Evolutionary conservation across 2,888 invertebrate genomes (phyloP), one percentile per base, ranked within the genome.

Genomic region (Aspidiotus destructor): DNA sequence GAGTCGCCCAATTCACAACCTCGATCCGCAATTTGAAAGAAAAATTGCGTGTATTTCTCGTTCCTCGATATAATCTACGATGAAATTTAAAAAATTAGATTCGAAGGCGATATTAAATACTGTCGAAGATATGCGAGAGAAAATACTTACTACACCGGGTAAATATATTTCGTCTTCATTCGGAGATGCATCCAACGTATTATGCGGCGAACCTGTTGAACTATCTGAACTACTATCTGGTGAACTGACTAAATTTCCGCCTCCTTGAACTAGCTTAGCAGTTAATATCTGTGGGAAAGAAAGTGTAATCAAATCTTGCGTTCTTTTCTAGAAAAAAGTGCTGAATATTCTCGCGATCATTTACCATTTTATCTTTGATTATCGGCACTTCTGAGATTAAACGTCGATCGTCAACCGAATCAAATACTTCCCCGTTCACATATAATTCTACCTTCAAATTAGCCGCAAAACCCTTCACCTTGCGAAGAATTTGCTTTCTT

Each of bases 171-270:
- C 97, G 0, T 90, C 89, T 75, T 93, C 92, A 74, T 87, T 87
- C 60, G 87, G 85, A 71, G 87, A 85, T 28, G 41, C 69, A 76
- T 89, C 89, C 74, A 88, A 89, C 0, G 88, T 86, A 76, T 90
- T 84, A 72, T 92, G 92, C 2, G 94, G 94, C 0, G 94, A 94
- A 3, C 92, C 91, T 3, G 92, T 90, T 69, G 94, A 94, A 73
- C 94, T 94, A 77, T 96, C 96, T 69, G 93, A 93, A 75, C 92
- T 93, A 69, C 93, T 92, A 76, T 96, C 97, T 68, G 91, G 91
- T 70, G 89, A 89, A 74, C 89, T 88, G 28, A 86, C 85, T 76
- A 86, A 80, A 70, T 86, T 86, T 15, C 84, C 81, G 74, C 85
- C 85, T 53, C 86, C 82, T 74, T 87, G 89, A 71, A 86, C 85